Conservation (phyloP, 2,797 vertebrate genomes). For the Chloroceryle inda region DNA sequence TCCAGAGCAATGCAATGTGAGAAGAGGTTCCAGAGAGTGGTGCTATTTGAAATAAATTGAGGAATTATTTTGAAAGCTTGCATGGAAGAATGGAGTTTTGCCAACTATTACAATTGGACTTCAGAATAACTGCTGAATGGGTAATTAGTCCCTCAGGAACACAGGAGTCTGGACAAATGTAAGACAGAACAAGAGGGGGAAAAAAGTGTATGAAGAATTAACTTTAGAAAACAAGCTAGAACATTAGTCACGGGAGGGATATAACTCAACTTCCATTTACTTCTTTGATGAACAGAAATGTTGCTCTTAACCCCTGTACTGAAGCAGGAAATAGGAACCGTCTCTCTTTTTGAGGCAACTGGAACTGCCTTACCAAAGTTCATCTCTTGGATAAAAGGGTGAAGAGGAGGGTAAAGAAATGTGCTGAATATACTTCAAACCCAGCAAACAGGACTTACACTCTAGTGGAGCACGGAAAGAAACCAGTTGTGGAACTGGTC, state of each 20-base stretch:
- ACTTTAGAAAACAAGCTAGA: slow-evolving; percentile 68
- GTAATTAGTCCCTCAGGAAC: slow-evolving; percentile 62
- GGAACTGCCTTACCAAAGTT: neutral
- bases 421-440: neutral
- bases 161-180: slow-evolving; percentile 61
- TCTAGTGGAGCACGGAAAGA: neutral
- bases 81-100: slow-evolving; percentile 22
- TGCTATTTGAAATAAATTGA: slow-evolving; percentile 55
- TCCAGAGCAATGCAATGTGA: neutral
- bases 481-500: neutral
- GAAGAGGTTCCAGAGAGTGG: slow-evolving; percentile 32
- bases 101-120: slow-evolving; percentile 57
- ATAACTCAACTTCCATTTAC: slow-evolving; percentile 65
- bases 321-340: neutral
- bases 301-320: slow-evolving; percentile 44
- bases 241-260: slow-evolving; percentile 68
- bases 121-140: slow-evolving; percentile 67
- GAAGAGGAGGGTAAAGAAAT: neutral
- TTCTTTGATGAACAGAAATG: slow-evolving; percentile 52
- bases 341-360: neutral
- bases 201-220: slow-evolving; percentile 39
- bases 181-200: slow-evolving; percentile 18
- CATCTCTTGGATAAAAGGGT: neutral
- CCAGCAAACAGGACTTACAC: neutral
- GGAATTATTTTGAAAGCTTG: slow-evolving; percentile 48